Percentiles rank a stretch among this genome's conserved stretches.
Evolutionary conservation across 2,888 invertebrate genomes (phyloP).

Genomic region (Apamea monoglypha): DNA sequence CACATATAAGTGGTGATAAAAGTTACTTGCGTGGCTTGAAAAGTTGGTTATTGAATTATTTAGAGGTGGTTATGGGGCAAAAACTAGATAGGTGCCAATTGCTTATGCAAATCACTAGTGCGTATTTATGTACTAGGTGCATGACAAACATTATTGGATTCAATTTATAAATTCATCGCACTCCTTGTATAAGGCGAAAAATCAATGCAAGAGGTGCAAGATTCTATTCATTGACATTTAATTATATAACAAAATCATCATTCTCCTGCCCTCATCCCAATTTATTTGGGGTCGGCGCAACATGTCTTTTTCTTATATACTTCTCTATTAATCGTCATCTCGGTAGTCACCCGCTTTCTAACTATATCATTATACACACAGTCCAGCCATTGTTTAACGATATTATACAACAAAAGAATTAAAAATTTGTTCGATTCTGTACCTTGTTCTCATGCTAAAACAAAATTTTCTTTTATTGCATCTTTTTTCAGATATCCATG

Average conservation of each 20-base stretch:
- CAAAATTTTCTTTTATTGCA: not conserved
- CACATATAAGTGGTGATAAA: constrained; percentile 37
- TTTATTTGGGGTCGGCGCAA: no score
- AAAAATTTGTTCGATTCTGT: not conserved
- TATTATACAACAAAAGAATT: not conserved
- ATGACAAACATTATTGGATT: not conserved
- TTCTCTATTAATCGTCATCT: no score
- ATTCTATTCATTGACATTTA: not conserved
- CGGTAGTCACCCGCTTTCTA: no score
- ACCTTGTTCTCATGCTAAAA: not conserved
- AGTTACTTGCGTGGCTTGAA: constrained; percentile 16
- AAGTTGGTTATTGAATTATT: constrained; percentile 48
- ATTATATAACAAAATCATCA: no score
- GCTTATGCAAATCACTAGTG: constrained; percentile 16
- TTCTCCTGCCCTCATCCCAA: no score
- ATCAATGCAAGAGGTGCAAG: not conserved
- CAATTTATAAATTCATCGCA: constrained; percentile 5
- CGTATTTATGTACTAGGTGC: not conserved
- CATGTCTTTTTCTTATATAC: no score
- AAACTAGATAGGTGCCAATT: constrained; percentile 38
- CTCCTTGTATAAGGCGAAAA: not conserved
- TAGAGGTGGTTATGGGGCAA: constrained; percentile 1
- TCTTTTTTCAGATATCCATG: constrained; percentile 10
- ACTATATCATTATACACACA: no score
- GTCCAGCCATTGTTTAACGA: no score